Evolutionary conservation across 2,888 invertebrate genomes (phyloP), one percentile per base, ranked within the genome.

Genomic region (Papilio demoleus): DNA sequence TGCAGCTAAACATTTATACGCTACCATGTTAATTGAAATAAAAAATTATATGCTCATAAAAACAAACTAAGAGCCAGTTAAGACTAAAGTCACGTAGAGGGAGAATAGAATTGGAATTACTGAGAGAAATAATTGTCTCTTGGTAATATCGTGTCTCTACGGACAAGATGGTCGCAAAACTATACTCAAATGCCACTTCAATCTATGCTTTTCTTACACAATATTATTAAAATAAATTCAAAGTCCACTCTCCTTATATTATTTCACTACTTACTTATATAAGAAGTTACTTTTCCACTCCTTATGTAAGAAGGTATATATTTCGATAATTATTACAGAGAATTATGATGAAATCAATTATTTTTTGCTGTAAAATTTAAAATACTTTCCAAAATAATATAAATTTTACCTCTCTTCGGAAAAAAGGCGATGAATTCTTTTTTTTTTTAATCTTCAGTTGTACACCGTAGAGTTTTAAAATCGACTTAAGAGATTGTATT

Each of bases 121-220:
- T 59, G 17, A 47, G 42, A 53, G 40, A 14, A 64, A 65, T 68
- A 68, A 68, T 59, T 65, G 65, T 50, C 50, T 9, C 47, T 24
- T 24, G 11, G 50, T 65, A 59, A 53, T 62, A 62, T 42, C 42
- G 38, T 64, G 56, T 68, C 40, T 47, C 59, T 59, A 14, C 12
- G 45, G 50, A 40, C 24, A 50, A 53, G 53, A 61, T 27, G 17
- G 22, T 68, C 31, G 40, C 27, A 60, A 60, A 65, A 34, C 67
- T 42, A 42, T 63, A 36, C 36, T 56, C 42, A 9, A 63, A 12
- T 8, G 12, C 4, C 34, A 56, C 36, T 47, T 34, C 34, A 4
- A 11, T 61, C 40, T 19, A 75, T 77, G 53, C 53, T 27, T 27
- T 50, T 50, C 50, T 50, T 50, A 14, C 24, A 19, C 24, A 14